phyloP scores from a whole-genome alignment of 2,113 vertebrate species.

The Amia ocellicauda region DNA sequence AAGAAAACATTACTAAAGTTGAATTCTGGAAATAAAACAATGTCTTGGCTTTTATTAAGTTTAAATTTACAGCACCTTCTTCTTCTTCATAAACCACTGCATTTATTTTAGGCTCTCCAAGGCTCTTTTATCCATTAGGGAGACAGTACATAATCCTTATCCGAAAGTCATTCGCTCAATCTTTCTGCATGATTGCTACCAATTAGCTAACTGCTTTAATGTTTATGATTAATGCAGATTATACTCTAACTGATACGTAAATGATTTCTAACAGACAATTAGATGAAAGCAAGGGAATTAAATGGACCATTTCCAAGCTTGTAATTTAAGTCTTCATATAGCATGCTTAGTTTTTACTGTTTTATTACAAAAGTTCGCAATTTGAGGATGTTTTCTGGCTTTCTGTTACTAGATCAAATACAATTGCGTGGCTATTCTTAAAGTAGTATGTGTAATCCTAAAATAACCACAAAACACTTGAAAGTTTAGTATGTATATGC shows the following conservation, averaged over 20 bases:
- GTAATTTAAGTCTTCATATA: no score
- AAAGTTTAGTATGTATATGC: no score
- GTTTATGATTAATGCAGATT: conserved; percentile 12
- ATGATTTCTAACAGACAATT: background rate
- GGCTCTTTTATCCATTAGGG: background rate
- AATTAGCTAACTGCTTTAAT: conserved; percentile 24
- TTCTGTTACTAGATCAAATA: no score
- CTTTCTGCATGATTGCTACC: conserved; percentile 24
- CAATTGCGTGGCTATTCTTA: no score
- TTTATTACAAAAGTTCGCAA: no score
- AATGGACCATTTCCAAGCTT: background rate
- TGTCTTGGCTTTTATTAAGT: conserved; percentile 22
- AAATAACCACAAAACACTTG: no score
- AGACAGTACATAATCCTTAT: conserved; percentile 7
- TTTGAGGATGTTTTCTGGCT: no score
- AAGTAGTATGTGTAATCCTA: no score
- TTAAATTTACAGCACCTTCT: background rate
- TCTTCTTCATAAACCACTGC: background rate
- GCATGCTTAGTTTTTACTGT: no score
- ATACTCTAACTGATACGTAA: background rate
- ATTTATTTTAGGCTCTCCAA: background rate
- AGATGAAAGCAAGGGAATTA: background rate
- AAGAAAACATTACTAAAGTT: conserved; percentile 27
- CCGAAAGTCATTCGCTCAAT: conserved; percentile 11
- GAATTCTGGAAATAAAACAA: conserved; percentile 16